Base-by-base conservation (phyloP, 2,888 invertebrate genomes). In the Perithous albicinctus region DNA sequence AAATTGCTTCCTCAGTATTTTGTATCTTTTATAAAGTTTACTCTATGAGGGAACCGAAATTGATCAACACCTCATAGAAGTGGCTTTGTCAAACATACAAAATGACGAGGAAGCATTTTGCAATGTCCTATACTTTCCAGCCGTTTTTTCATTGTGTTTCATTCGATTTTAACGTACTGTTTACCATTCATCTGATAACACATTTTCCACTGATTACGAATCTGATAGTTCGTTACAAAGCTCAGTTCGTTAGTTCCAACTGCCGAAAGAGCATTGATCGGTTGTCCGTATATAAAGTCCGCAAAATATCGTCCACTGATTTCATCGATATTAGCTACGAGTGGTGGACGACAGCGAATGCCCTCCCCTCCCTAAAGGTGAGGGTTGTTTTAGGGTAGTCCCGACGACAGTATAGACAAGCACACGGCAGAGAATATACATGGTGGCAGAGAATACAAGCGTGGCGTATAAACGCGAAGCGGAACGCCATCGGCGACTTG, bases 401-500 rank as follows among this genome's bases (percentile, higher is more conserved):
- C 12, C 23, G 51, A 12, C 12, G 56, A n/a, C 15, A 32, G 15
- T 29, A n/a, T n/a, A 69, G 48, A 46, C 67, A 77, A 20, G 48
- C 43, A 46, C 76, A 18, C 8, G 35, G 46, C 59, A 15, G 77
- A 74, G 29, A 15, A 80, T 38, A 66, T 35, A 15, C 43, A 43
- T n/a, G n/a, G 15, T 43, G 15, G 20, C 7, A 1, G 67, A n/a
- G n/a, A n/a, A n/a, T 8, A 26, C 23, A 38, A n/a, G 18, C 5
- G 32, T 63, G 29, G 48, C n/a, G n/a, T 32, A 48, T 48, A 56
- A 78, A 85, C 73, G 72, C 73, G 43, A 67, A 76, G 76, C 67
- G 54, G 73, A 70, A 59, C 43, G 29, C 67, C 51, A 23, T 43
- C 35, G 32, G 12, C 48, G 29, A 61, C 59, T 38, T 46, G 59